phyloP scores from a whole-genome alignment of 2,113 vertebrate genomes.

The Condylura cristata region DNA sequence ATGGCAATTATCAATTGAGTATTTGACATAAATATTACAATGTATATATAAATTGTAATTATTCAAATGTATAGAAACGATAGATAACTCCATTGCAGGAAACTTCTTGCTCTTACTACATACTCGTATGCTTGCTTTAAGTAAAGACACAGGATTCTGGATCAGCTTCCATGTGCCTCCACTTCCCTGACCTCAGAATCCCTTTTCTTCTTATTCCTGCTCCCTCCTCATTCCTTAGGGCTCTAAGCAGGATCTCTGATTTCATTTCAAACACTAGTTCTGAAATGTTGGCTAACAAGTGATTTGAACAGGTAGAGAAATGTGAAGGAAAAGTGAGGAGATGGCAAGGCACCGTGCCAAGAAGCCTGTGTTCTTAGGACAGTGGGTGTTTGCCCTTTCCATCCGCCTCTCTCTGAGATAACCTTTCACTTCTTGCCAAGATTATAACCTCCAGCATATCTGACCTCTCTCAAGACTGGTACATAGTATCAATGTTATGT shows the following conservation, averaged over 20 bases:
- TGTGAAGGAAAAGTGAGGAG: background rate
- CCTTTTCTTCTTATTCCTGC: background rate
- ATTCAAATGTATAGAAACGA: background rate
- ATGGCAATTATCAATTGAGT: background rate
- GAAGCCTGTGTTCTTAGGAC: background rate
- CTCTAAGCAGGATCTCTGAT: background rate
- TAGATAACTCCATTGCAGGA: background rate
- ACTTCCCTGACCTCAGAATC: background rate
- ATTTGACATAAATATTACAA: background rate
- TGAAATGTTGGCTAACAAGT: background rate
- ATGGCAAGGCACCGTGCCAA: background rate
- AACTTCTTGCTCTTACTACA: background rate
- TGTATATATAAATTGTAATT: background rate
- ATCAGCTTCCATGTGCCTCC: background rate
- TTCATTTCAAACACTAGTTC: background rate
- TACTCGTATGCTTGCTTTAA: background rate
- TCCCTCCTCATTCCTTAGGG: background rate
- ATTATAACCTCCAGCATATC: background rate
- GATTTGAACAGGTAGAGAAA: background rate
- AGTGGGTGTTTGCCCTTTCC: background rate
- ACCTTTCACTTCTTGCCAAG: background rate
- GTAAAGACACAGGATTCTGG: background rate
- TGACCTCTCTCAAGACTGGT: background rate
- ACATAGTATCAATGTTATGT: too few relatives aligned
- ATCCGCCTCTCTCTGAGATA: background rate